Conservation (phyloP, 2,888 invertebrate species). For the Mechanitis mazaeus region DNA sequence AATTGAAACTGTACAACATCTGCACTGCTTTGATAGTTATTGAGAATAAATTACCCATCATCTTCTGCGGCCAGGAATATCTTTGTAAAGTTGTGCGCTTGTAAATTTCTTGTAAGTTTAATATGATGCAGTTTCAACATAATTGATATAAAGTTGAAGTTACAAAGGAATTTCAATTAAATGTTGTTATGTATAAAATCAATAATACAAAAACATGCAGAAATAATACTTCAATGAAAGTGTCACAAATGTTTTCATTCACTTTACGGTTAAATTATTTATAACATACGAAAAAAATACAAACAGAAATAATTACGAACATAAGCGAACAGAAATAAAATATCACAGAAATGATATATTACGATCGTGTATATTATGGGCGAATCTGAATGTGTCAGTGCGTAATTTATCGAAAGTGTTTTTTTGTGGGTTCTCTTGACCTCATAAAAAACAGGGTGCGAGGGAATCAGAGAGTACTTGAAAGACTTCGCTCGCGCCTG, state of each 20-base stretch:
- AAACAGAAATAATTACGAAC: conserved; percentile 6
- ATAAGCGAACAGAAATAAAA: conserved; percentile 5
- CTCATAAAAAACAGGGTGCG: conserved; percentile 73
- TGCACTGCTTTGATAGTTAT: conserved; percentile 67
- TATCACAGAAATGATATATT: conserved; percentile 48
- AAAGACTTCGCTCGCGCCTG: conserved; percentile 58
- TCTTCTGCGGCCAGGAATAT: conserved; percentile 30
- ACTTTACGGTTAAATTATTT: too few species aligned
- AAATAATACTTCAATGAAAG: too few species aligned
- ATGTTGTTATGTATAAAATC: too few species aligned
- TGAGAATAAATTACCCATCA: conserved; percentile 51
- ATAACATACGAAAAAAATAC: not conserved
- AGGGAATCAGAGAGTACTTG: conserved; percentile 62
- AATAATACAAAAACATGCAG: too few species aligned
- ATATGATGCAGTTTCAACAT: not conserved
- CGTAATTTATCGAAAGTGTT: conserved; percentile 74
- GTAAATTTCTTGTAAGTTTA: conserved; percentile 22
- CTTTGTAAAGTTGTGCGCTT: conserved; percentile 28
- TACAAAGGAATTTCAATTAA: too few species aligned
- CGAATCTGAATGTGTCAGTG: conserved; percentile 76
- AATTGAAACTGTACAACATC: conserved; percentile 74
- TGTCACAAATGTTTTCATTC: too few species aligned
- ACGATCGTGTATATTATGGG: conserved; percentile 70
- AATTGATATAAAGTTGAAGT: too few species aligned
- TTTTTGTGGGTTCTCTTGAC: conserved; percentile 73